Percentiles rank a stretch among this genome's conserved stretches.
Evolutionary conservation across 2,797 vertebrate genomes (phyloP).

Genomic region (Neopelma chrysocephalum): DNA sequence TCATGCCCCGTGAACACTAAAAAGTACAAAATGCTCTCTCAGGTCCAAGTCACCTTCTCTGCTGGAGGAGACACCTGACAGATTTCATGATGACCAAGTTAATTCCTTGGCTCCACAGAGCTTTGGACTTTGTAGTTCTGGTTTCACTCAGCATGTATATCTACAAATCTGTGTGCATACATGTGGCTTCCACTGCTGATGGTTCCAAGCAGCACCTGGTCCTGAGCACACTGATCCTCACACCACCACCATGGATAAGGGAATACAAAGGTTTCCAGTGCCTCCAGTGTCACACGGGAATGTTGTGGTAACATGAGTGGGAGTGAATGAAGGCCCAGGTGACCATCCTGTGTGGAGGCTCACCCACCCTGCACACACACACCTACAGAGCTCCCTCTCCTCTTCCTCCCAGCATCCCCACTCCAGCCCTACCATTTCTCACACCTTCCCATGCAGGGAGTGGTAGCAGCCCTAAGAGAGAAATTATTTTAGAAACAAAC

Average conservation of each 20-base stretch:
- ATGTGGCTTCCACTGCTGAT: neutral
- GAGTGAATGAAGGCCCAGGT: neutral
- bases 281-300: neutral
- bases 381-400: neutral
- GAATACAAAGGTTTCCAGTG: neutral
- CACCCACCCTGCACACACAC: neutral
- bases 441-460: neutral
- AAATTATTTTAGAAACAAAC: neutral
- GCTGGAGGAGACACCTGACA: neutral
- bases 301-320: neutral
- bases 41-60: neutral
- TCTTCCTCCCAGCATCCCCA: neutral
- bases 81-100: neutral
- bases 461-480: neutral
- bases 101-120: neutral
- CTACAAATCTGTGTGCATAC: too few species aligned
- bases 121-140: neutral
- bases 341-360: neutral
- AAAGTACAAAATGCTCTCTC: neutral
- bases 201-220: neutral
- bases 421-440: neutral
- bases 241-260: fast-evolving
- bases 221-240: neutral
- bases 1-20: fast-evolving
- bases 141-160: neutral